These are phyloP conservation scores for Onthophagus taurus DNA, from an alignment of 1,140 invertebrate genomes.

Conservation along the genomic window DNA sequence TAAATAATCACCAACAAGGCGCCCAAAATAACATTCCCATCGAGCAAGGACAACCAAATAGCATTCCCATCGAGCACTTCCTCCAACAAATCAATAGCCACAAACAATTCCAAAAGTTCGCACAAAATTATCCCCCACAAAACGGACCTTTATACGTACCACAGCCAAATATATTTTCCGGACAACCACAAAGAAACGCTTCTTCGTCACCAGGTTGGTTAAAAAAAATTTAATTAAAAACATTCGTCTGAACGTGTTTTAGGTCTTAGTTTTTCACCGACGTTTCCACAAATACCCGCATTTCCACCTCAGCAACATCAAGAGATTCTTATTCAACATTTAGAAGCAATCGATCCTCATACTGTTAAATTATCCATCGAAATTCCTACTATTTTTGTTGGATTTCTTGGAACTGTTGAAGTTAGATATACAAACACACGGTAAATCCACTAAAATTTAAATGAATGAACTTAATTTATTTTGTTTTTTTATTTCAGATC, in stretches of 20 bases:
- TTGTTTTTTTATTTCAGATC: constrained; percentile 41
- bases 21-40: constrained; percentile 1
- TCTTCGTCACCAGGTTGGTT: constrained; percentile 16
- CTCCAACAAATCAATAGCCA: constrained; percentile 28
- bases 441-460: constrained; percentile 52
- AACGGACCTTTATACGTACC: constrained; percentile 13
- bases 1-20: constrained; percentile 1
- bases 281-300: constrained; percentile 1
- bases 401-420: constrained; percentile 73
- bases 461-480: constrained; percentile 13
- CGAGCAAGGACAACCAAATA: constrained; percentile 15
- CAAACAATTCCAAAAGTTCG: not conserved
- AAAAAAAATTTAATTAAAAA: not conserved
- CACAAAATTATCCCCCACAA: not conserved
- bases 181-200: constrained; percentile 8
- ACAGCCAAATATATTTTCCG: constrained; percentile 2
- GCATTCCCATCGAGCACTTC: constrained; percentile 30
- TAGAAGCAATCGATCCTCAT: constrained; percentile 66
- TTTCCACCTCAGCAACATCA: constrained; percentile 28
- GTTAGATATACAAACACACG: constrained; percentile 66
- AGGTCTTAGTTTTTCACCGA: constrained; percentile 8
- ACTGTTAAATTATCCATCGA: constrained; percentile 73
- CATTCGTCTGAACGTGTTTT: not conserved
- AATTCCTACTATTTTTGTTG: constrained; percentile 71
- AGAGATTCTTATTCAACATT: constrained; percentile 47